Base-by-base conservation (phyloP, 2,113 vertebrate species). In the Plecturocebus donacophilus region DNA sequence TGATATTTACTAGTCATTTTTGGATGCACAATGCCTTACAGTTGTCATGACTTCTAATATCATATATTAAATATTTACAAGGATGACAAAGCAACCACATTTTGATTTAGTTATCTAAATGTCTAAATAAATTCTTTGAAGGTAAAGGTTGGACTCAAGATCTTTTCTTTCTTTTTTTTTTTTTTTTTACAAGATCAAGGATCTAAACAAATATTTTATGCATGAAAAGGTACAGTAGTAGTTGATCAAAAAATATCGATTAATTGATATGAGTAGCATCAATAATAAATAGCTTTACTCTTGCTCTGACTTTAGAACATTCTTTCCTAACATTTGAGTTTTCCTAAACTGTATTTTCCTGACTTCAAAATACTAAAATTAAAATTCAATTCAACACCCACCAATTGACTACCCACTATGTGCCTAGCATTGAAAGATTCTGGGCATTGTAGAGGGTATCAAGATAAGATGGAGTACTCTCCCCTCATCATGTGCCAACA, bases 161-260 rank as follows among this genome's bases (percentile, higher is more conserved):
- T 73, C 20, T 90, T 79, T 87, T 95, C n/a, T n/a, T n/a, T n/a
- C 45, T 80, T 81, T 83, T 90, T 86, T 91, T 90, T n/a, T n/a
- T 87, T 81, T 83, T 90, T 83, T 89, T 82, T 20, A 68, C 38
- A 92, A 86, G 84, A 95, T 96, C 92, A 95, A 96, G 75, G 38
- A 97, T 96, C 94, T 82, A 96, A 91, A 97, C 87, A 94, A 86
- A 97, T 96, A 97, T 91, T 96, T 97, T 96, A 98, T 97, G 94
- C 95, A 97, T 98, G 95, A 96, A 97, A 97, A 96, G 90, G 61
- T 97, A 92, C 54, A 97, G 87, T 92, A 96, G 93, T 85, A 75
- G 87, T 90, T 90, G 91, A 96, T 97, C 95, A 97, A 95, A 95
- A 97, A 96, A 93, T 97, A 97, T 97, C 97, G 96, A 96, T 98